phyloP scores from a whole-genome alignment of 1,140 invertebrate genomes.

The Tetramorium simillimum region DNA sequence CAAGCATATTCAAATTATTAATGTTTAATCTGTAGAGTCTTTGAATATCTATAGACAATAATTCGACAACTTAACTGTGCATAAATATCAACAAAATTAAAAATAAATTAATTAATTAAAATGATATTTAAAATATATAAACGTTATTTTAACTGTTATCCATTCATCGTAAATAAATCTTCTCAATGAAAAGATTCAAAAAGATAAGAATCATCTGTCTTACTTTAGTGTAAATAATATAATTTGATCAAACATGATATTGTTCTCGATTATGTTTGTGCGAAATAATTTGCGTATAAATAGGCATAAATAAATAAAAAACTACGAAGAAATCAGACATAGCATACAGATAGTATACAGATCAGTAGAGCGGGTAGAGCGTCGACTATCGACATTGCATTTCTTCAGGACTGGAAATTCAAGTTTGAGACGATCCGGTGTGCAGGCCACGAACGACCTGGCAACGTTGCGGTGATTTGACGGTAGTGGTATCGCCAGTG shows the following conservation, averaged over 20 bases:
- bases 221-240: background rate
- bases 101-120: too few relatives aligned
- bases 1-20: background rate
- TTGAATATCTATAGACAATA: background rate
- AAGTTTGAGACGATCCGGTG: conserved; percentile 20
- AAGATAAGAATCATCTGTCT: background rate
- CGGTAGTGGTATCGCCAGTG: conserved; percentile 1
- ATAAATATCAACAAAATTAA: background rate
- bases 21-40: background rate
- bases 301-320: background rate
- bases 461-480: conserved; percentile 42
- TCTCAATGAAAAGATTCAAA: background rate
- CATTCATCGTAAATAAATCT: background rate
- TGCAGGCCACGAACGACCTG: background rate
- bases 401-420: conserved; percentile 33
- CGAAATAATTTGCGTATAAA: background rate
- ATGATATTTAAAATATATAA: background rate
- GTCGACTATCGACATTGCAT: background rate
- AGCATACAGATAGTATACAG: background rate
- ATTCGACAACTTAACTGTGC: background rate
- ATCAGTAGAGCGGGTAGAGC: too few relatives aligned
- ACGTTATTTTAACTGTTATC: background rate
- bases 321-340: background rate
- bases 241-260: background rate
- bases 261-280: background rate